phyloP scores from a whole-genome alignment of 2,888 invertebrate species.

The Heliconius erato region DNA sequence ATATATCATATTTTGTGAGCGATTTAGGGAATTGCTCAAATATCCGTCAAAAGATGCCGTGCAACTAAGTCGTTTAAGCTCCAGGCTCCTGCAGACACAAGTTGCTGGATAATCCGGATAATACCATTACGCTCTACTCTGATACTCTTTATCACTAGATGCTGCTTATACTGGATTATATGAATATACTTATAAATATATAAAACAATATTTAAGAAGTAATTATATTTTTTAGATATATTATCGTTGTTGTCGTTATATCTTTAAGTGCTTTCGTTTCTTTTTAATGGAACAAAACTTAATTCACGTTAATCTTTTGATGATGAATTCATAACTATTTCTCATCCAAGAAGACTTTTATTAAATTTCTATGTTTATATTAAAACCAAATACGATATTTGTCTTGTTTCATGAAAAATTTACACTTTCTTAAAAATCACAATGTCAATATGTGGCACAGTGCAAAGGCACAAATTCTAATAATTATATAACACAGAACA shows the following conservation, averaged over 20 bases:
- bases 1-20: conserved; percentile 11
- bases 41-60: conserved; percentile 31
- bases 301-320: neutral
- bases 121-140: conserved; percentile 64
- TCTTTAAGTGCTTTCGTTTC: neutral
- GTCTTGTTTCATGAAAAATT: neutral
- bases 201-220: neutral
- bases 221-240: neutral
- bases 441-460: neutral
- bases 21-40: conserved; percentile 22
- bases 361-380: too few relatives aligned
- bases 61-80: conserved; percentile 44
- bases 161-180: conserved; percentile 34
- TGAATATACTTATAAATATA: conserved; percentile 19
- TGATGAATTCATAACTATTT: neutral
- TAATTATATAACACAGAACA: conserved; percentile 26
- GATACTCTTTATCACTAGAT: conserved; percentile 50
- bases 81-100: conserved; percentile 55
- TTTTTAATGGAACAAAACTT: neutral
- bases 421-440: neutral
- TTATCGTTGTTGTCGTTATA: neutral
- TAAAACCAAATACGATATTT: too few relatives aligned
- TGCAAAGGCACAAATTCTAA: neutral
- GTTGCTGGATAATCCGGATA: conserved; percentile 77
- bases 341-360: neutral